phyloP scores from a whole-genome alignment of 2,797 vertebrate species.

The Myiotriccus ornatus region DNA sequence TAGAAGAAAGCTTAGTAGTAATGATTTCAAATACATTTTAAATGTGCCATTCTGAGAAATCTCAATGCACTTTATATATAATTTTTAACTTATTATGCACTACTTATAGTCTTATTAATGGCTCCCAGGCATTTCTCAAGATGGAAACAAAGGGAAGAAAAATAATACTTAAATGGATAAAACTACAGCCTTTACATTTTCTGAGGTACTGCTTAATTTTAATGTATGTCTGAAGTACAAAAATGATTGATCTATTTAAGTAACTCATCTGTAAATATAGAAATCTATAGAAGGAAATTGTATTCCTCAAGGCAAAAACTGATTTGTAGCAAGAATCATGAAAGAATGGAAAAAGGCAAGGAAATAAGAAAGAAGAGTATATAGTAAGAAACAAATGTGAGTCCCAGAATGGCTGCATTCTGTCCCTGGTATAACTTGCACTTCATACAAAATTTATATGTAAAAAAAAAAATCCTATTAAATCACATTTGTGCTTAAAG shows the following conservation, averaged over 20 bases:
- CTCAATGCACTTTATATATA: background rate
- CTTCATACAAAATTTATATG: background rate
- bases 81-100: background rate
- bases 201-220: background rate
- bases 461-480: background rate
- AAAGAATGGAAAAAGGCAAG: background rate
- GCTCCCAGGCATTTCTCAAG: background rate
- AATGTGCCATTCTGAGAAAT: background rate
- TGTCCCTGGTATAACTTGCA: background rate
- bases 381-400: background rate
- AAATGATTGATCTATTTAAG: background rate
- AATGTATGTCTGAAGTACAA: background rate
- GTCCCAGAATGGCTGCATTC: background rate
- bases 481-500: background rate
- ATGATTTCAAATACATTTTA: background rate
- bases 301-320: background rate
- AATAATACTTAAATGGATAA: background rate
- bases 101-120: background rate
- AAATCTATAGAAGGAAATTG: background rate
- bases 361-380: background rate
- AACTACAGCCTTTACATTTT: background rate
- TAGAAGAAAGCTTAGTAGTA: background rate
- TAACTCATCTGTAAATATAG: background rate
- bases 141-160: background rate
- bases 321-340: background rate